Base-by-base conservation (phyloP, 2,888 invertebrate genomes). In the Thereva unica region DNA sequence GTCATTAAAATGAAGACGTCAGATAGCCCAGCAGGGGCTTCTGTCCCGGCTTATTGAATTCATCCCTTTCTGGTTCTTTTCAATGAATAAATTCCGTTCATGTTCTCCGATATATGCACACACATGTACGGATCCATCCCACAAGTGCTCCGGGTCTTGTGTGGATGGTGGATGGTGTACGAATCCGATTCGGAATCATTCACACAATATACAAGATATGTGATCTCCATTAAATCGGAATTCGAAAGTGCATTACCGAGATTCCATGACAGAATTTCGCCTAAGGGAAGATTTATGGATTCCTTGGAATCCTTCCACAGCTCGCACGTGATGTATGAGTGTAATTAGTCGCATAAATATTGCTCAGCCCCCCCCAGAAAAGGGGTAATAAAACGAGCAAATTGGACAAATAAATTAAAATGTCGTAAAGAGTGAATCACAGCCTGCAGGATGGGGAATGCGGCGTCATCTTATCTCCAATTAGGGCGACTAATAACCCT, bases 1-100 rank as follows among this genome's bases (percentile, higher is more conserved):
- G 53, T 37, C 53, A 53, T 53, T 53, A 53, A 53, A 12, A 53
- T 53, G 53, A 53, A 53, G 53, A 53, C 37, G 38, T 53, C 53
- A 53, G 38, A 6, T 10, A n/a, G 37, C 53, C 2, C 53, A 53
- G 53, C 53, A 53, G n/a, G 23, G 53, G 53, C 23, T 53, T 38
- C 53, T 53, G 53, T 38, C 53, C 34, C 12, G 34, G 53, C 23
- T 23, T 23, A 23, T 23, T 23, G 23, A 23, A 23, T 23, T 23
- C 23, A 23, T 23, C 23, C 23, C 23, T 23, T 23, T 23, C 23
- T 23, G 23, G 23, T 23, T 23, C 23, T 23, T 23, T 23, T 23
- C 23, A 23, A 23, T 23, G 23, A 23, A 23, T 23, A 23, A 23
- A 23, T 23, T 23, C 23, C 23, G 23, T 23, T 23, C 23, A 23